A percentile compares a stretch with the other conserved stretches of the same genome.
phyloP scores from a whole-genome alignment of 2,797 vertebrate genomes.

The Sandelia bainsii region DNA sequence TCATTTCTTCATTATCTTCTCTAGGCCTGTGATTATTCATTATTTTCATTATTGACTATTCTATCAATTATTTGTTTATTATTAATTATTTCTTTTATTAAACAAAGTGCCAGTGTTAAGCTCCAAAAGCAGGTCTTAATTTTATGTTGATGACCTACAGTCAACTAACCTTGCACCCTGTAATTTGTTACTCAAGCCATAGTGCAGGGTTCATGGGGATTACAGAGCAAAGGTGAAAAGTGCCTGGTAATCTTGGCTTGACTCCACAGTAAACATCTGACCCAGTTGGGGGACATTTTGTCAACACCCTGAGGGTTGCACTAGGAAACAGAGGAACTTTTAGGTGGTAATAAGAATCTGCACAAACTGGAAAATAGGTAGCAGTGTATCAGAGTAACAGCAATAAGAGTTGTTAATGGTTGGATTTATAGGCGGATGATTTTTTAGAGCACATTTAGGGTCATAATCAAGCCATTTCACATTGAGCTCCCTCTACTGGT shows the following conservation, averaged over 20 bases:
- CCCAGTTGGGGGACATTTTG: slow-evolving; percentile 58
- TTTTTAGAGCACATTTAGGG: slow-evolving; percentile 33
- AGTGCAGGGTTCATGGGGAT: slow-evolving; percentile 25
- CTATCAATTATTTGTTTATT: neutral
- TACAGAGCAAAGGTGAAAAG: slow-evolving; percentile 61
- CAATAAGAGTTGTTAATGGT: slow-evolving; percentile 49
- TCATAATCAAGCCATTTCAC: slow-evolving; percentile 61
- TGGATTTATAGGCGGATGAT: slow-evolving; percentile 49
- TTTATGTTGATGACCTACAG: neutral
- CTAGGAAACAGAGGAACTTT: slow-evolving; percentile 49
- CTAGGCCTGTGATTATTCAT: neutral
- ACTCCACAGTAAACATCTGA: slow-evolving; percentile 64
- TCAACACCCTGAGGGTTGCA: slow-evolving; percentile 58
- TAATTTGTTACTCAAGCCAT: slow-evolving; percentile 17
- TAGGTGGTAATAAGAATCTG: slow-evolving; percentile 39
- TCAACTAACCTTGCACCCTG: slow-evolving; percentile 12
- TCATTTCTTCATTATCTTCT: slow-evolving; percentile 6
- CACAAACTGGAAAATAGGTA: slow-evolving; percentile 33
- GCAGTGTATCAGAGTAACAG: slow-evolving; percentile 47
- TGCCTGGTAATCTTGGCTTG: slow-evolving; percentile 67
- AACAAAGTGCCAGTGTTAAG: neutral
- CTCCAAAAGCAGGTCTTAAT: neutral
- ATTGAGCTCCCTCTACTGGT: slow-evolving; percentile 66
- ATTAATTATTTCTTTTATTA: neutral
- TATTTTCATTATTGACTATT: neutral